Evolutionary conservation across 2,797 vertebrate genomes (phyloP).

Genomic region (Sebastolobus alascanus): DNA sequence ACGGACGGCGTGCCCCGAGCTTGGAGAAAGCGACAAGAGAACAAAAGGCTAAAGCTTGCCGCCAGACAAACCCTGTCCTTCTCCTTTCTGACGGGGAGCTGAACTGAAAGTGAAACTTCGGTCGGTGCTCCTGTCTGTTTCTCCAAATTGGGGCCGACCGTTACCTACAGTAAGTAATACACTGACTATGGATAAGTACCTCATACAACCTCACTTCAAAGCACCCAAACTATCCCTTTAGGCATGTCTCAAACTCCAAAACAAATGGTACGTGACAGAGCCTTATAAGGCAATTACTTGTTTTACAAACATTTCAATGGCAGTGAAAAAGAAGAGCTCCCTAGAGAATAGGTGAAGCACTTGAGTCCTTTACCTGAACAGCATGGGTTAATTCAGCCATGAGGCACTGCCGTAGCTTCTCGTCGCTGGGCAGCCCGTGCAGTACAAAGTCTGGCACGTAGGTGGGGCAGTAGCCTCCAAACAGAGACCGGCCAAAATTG

Average conservation of each 20-base stretch:
- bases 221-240: no score
- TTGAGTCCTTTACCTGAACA: conserved; percentile 90
- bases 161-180: no score
- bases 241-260: background rate
- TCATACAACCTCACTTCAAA: no score
- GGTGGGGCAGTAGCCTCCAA: conserved; percentile 97
- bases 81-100: no score
- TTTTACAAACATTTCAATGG: background rate
- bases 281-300: background rate
- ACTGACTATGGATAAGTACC: no score
- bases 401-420: conserved; percentile 93
- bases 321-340: background rate
- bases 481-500: conserved; percentile 96
- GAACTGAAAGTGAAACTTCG: no score
- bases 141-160: no score
- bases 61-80: no score
- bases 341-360: background rate
- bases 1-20: no score
- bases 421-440: conserved; percentile 95
- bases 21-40: no score
- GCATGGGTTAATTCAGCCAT: conserved; percentile 93
- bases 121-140: no score
- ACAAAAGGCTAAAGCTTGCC: no score
- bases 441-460: conserved; percentile 99
- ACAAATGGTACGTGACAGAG: background rate